Base-by-base conservation (phyloP, 2,888 invertebrate species). In the Apamea epomidion region DNA sequence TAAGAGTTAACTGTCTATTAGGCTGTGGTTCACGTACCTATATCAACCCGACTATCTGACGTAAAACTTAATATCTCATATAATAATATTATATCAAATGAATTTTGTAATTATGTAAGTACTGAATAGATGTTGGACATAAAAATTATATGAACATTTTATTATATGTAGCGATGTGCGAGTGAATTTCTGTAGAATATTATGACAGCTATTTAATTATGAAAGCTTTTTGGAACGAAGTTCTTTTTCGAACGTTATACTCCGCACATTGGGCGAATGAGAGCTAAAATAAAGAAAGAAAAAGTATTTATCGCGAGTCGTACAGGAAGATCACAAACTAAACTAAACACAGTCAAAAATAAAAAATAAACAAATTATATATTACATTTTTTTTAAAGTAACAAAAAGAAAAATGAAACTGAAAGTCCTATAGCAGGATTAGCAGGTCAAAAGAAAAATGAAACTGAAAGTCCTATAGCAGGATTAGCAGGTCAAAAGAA, bases 11-110 rank as follows among this genome's bases (percentile, higher is more conserved):
- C 18, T 29, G 16, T 78, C n/a, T 72, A 3, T 37, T 79, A 73
- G 81, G 81, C 81, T 81, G 81, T 81, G 68, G 51, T 65, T 65
- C 18, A 71, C 25, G 29, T 67, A 79, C n/a, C 51, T 70, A 80
- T 80, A 72, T 80, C 64, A 68, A 75, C 42, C 25, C 21, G 25
- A 69, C 37, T 21, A 70, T 64, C n/a, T 82, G 76, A 82, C 42
- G n/a, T 76, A 37, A 37, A 67, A 67, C 42, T 76, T 58, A 67
- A 58, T 79, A 82, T 76, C 42, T 71, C 32, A 3, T 60, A 70
- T 68, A 72, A 58, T 37, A 62, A 65, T 64, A 21, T 62, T 71
- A 71, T 74, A 71, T 74, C 71, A 71, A 71, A 74, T 71, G 2
- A 48, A 48, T 70, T 70, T 70, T 74, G 25, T 74, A 69, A 74